Evolutionary conservation across 2,797 vertebrate species (phyloP).

Genomic region (Sebastes diaconus): DNA sequence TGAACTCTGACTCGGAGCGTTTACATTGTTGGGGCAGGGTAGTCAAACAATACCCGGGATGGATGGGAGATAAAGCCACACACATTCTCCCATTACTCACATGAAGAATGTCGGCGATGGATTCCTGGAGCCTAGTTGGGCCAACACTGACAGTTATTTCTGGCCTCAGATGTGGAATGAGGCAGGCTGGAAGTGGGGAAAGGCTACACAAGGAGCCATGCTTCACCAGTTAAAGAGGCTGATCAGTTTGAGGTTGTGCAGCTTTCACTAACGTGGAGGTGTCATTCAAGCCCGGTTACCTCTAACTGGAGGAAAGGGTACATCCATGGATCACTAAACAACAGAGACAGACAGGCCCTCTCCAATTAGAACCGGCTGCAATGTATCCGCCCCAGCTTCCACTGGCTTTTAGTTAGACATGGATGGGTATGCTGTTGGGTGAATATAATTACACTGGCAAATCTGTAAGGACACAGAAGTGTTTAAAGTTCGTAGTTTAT

Average conservation of each 20-base stretch:
- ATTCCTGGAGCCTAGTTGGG: conserved; percentile 50
- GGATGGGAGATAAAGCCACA: conserved; percentile 68
- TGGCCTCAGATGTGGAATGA: conserved; percentile 55
- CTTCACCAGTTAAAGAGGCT: conserved; percentile 76
- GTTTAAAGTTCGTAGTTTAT: not conserved
- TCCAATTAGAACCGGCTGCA: conserved; percentile 69
- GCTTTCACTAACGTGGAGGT: conserved; percentile 66
- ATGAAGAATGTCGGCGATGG: conserved; percentile 65
- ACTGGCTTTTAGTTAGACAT: conserved; percentile 48
- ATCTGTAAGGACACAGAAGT: not conserved
- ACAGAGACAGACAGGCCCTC: conserved; percentile 58
- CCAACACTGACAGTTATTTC: conserved; percentile 68
- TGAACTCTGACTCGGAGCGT: conserved; percentile 71
- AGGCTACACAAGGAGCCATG: conserved; percentile 56
- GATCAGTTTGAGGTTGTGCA: conserved; percentile 70
- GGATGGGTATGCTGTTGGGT: conserved; percentile 11
- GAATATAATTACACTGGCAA: conserved; percentile 29
- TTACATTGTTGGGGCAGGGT: conserved; percentile 68
- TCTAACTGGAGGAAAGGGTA: conserved; percentile 67
- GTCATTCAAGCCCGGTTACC: conserved; percentile 72
- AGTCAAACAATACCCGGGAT: conserved; percentile 71
- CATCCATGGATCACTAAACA: conserved; percentile 75
- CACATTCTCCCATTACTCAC: conserved; percentile 68
- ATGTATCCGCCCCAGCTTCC: conserved; percentile 33
- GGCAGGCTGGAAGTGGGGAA: conserved; percentile 36